phyloP scores from a whole-genome alignment of 2,113 vertebrate species.

The Amazona vittata region DNA sequence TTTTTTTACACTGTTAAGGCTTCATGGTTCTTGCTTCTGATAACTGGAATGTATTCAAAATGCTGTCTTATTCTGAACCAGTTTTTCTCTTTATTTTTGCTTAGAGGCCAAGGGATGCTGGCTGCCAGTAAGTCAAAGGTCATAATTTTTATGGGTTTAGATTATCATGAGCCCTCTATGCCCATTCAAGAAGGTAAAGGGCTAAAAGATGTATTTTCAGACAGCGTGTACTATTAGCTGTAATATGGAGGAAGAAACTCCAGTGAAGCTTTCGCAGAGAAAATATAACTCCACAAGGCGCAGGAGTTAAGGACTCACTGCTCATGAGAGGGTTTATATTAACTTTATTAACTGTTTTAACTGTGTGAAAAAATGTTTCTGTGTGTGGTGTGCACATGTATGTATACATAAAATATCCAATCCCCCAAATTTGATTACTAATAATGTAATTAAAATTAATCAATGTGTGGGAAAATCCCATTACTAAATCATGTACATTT shows the following conservation, averaged over 20 bases:
- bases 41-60: neutral
- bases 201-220: neutral
- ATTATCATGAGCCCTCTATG: neutral
- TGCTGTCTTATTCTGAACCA: neutral
- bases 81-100: neutral
- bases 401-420: neutral
- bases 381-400: neutral
- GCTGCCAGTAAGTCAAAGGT: neutral
- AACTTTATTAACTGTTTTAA: neutral
- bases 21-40: neutral
- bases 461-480: neutral
- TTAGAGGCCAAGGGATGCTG: neutral
- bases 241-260: neutral
- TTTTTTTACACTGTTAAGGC: neutral
- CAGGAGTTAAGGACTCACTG: neutral
- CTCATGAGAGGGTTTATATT: neutral
- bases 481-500: neutral
- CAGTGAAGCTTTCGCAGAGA: neutral
- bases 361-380: neutral
- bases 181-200: neutral
- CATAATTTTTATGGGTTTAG: neutral
- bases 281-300: neutral
- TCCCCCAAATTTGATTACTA: neutral
- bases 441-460: neutral
- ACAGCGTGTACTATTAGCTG: neutral